phyloP scores from a whole-genome alignment of 2,113 vertebrate genomes.

The Gambusia affinis region DNA sequence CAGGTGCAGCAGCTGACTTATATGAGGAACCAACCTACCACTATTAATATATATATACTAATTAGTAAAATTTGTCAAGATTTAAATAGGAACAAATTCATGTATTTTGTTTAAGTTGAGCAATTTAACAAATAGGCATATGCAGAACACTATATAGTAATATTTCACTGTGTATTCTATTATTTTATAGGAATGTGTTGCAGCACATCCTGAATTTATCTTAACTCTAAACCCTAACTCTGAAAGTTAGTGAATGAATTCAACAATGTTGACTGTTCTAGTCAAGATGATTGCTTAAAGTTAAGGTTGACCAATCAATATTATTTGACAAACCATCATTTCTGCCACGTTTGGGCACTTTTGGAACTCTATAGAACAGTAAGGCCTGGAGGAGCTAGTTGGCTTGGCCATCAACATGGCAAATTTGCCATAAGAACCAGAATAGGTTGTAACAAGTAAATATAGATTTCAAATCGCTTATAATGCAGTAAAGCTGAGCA shows the following conservation, averaged over 20 bases:
- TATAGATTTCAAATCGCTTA: not conserved
- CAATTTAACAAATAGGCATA: not conserved
- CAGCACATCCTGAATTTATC: not conserved
- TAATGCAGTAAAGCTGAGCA: not conserved
- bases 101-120: not conserved
- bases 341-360: not conserved
- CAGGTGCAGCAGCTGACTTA: constrained; percentile 25
- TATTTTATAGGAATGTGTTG: not conserved
- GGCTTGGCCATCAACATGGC: not conserved
- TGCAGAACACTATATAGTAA: not conserved
- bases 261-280: no score
- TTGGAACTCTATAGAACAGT: not conserved
- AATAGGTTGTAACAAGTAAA: not conserved
- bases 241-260: not conserved
- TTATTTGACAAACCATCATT: no score
- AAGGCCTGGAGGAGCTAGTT: not conserved
- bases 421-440: not conserved
- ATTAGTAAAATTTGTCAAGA: not conserved
- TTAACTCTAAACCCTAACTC: not conserved
- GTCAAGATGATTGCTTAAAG: no score
- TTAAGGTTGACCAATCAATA: no score
- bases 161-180: not conserved
- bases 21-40: not conserved
- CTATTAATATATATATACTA: not conserved
- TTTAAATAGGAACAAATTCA: not conserved